Base-by-base conservation (phyloP, 2,113 vertebrate species). In the Coptodon bakossiorum region DNA sequence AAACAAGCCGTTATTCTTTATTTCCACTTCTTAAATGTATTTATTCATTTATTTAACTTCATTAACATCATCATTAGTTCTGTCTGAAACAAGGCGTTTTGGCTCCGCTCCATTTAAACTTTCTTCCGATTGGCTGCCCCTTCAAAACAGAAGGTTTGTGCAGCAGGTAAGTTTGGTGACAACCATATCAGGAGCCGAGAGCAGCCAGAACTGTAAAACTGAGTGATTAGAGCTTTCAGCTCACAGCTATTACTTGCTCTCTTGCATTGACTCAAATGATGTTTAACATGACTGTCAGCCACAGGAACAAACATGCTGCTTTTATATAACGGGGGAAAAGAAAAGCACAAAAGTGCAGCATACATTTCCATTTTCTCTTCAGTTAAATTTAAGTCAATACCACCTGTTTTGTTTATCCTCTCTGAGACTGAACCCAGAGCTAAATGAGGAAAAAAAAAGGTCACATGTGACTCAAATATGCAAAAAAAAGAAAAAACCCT, bases 81-180 rank as follows among this genome's bases (percentile, higher is more conserved):
- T 22, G 19, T 40, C 34, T 38, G 29, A 68, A 68, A 68, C 19
- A 22, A 38, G 61, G 4, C 0, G 34, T 38, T 38, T 66, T 22
- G 19, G 19, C 19, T n/a, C 61, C 1, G 17, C 10, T 36, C 19
- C 61, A 66, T 38, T 38, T 66, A 66, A 38, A 2, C 61, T 66
- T 38, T 40, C 19, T 40, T 68, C 34, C 38, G 61, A 68, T 38
- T 22, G 61, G 61, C 34, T 68, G 34, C 34, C 4, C 12, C 61
- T 7, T 38, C 10, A 2, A 66, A 66, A 22, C 34, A 66, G 31
- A n/a, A 66, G 19, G 61, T n/a, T 66, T 38, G 34, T 38, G 19
- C 34, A 68, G 34, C 19, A 40, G 63, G 19, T 38, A 68, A 0
- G 0, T 38, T 22, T 7, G 61, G 7, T 11, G 59, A 0, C 10